Base-by-base conservation (phyloP, 2,888 invertebrate genomes). In the Nomada lathburiana region DNA sequence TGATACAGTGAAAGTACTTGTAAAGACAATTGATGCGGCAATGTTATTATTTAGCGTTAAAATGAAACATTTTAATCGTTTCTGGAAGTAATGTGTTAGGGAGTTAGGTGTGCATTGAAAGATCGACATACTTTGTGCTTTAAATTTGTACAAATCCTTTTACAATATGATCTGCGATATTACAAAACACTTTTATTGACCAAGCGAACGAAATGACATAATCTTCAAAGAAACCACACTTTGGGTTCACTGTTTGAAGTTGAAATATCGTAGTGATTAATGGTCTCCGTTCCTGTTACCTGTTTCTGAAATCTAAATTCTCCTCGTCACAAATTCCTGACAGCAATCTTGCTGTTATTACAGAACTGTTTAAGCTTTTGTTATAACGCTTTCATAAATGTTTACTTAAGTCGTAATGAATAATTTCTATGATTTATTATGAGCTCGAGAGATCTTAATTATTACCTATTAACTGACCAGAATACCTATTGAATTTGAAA, bases 241-340 rank as follows among this genome's bases (percentile, higher is more conserved):
- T 60, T 26, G n/a, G 18, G 18, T 60, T 29, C n/a, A 36, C n/a
- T n/a, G 36, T 18, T 60, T 26, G 36, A 10, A 36, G 29, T 36
- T 36, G 60, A 60, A 60, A 36, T 60, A 36, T 60, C 60, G 36
- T 9, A 18, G n/a, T 60, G 60, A 60, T 60, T 60, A 60, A 60
- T 60, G 36, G 18, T n/a, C 18, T 18, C 36, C 10, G 60, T 60
- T 36, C 60, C 36, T 60, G 36, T 36, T 60, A 36, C 60, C 36
- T 60, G 36, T 18, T 60, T 60, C 36, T 42, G n/a, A 60, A 60
- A 18, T 60, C 60, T 18, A 13, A 60, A 60, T 60, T 60, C n/a
- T 18, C 18, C 18, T 36, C 29, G 7, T 36, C 29, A 18, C n/a
- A 60, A 60, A 60, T 60, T 42, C n/a, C 3, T 18, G 36, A 60